These are phyloP conservation scores for Heliconius himera DNA, from an alignment of 1,140 invertebrate genomes.

Conservation along the genomic window DNA sequence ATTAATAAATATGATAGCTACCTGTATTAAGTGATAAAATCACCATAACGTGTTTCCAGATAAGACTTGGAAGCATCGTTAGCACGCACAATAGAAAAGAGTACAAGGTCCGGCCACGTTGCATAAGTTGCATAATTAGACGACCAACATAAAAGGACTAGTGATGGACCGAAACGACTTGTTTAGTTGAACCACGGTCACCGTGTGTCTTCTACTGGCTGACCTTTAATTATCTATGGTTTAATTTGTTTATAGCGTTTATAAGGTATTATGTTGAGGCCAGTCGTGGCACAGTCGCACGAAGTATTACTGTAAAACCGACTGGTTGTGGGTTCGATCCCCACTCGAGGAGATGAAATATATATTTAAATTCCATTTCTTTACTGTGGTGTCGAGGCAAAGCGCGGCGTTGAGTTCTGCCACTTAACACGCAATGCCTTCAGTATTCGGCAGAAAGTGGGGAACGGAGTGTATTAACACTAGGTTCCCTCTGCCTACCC, in stretches of 20 bases:
- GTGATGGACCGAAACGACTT: constrained; percentile 54
- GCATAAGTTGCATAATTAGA: constrained; percentile 71
- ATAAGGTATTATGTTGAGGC: background rate
- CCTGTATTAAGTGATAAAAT: constrained; percentile 37
- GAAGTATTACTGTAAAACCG: too few species aligned
- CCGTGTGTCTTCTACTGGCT: constrained; percentile 14
- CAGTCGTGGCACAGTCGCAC: too few species aligned
- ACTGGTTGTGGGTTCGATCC: too few species aligned
- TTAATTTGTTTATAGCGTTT: constrained; percentile 11
- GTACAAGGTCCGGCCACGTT: constrained; percentile 65
- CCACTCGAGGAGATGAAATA: too few species aligned
- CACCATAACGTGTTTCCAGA: constrained; percentile 41
- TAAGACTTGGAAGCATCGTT: constrained; percentile 40
- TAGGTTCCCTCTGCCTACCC: too few species aligned
- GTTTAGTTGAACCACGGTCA: constrained; percentile 11
- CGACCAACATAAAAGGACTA: constrained; percentile 61
- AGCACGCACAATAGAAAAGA: constrained; percentile 71
- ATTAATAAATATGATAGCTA: constrained; percentile 18
- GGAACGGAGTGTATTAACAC: too few species aligned
- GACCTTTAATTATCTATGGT: background rate
- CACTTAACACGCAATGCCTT: too few species aligned
- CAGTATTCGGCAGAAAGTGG: too few species aligned
- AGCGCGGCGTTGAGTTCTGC: too few species aligned
- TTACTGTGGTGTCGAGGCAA: too few species aligned
- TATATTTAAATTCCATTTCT: too few species aligned